A percentile compares a stretch with the other conserved stretches of the same genome.
Evolutionary conservation across 1,140 invertebrate genomes (phyloP).

Genomic region (Trichoplusia ni): DNA sequence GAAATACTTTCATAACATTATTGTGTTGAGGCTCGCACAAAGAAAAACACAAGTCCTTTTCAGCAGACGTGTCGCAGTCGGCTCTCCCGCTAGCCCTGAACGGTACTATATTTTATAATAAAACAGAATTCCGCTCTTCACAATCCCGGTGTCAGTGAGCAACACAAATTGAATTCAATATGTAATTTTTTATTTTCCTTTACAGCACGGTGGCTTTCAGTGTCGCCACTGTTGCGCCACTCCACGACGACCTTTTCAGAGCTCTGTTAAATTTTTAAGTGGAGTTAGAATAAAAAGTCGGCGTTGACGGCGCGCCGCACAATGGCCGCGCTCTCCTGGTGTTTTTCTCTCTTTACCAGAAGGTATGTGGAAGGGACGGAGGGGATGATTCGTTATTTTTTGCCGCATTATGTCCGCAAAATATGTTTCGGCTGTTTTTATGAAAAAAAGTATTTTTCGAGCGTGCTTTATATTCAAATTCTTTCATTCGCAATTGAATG

Average conservation of each 20-base stretch:
- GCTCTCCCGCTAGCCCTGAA: no score
- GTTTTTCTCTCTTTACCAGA: slow-evolving; percentile 23
- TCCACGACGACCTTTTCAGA: slow-evolving; percentile 31
- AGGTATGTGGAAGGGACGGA: background rate
- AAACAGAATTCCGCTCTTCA: background rate
- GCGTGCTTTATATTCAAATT: slow-evolving; percentile 20
- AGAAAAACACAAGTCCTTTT: background rate
- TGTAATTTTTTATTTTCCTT: slow-evolving; percentile 32
- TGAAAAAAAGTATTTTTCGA: slow-evolving; percentile 21
- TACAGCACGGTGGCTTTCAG: slow-evolving; percentile 23
- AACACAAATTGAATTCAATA: slow-evolving; percentile 26
- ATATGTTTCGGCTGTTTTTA: slow-evolving; percentile 12
- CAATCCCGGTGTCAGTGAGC: background rate
- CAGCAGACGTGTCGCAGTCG: background rate
- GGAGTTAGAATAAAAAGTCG: slow-evolving; percentile 30
- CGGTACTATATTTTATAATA: background rate
- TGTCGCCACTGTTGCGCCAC: slow-evolving; percentile 29
- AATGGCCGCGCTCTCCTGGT: slow-evolving; percentile 14
- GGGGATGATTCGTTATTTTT: slow-evolving; percentile 32
- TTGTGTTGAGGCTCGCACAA: background rate
- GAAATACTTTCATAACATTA: background rate
- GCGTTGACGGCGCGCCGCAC: slow-evolving; percentile 18
- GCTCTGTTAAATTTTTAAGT: slow-evolving; percentile 33
- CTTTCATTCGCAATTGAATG: slow-evolving; percentile 23
- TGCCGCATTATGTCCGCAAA: slow-evolving; percentile 14